phyloP scores from a whole-genome alignment of 2,888 invertebrate genomes.

The Cephalotes varians region DNA sequence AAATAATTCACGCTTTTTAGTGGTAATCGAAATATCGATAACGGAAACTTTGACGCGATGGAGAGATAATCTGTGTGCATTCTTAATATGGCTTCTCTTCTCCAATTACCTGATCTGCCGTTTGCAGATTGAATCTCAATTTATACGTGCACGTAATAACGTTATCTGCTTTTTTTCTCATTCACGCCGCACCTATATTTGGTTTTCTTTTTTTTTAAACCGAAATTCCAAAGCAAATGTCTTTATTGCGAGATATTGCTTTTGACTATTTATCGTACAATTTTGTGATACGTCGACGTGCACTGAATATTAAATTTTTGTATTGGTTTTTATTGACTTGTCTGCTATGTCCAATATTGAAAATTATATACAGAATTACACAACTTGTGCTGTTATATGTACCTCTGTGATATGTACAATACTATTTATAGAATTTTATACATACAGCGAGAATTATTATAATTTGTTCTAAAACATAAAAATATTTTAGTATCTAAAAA shows the following conservation, averaged over 20 bases:
- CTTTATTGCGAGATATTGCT: constrained; percentile 38
- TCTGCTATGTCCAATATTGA: constrained; percentile 12
- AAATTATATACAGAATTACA: constrained; percentile 43
- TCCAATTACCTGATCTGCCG: constrained; percentile 60
- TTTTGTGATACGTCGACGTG: constrained; percentile 17
- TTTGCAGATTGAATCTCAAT: constrained; percentile 62
- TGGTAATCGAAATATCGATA: constrained; percentile 4
- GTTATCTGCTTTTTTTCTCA: constrained; percentile 10
- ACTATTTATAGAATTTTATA: not conserved
- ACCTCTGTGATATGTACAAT: not conserved
- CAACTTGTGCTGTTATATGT: constrained; percentile 14
- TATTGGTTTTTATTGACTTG: constrained; percentile 41
- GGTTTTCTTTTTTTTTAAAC: constrained; percentile 27
- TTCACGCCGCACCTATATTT: not conserved
- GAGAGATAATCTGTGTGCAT: constrained; percentile 27
- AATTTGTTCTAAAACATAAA: constrained; percentile 2
- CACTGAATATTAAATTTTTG: constrained; percentile 28
- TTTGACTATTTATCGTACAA: constrained; percentile 42
- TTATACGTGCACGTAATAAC: not conserved
- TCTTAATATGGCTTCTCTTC: constrained; percentile 68
- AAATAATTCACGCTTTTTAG: not conserved
- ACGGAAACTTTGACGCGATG: not conserved
- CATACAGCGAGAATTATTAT: constrained; percentile 22
- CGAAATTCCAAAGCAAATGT: constrained; percentile 40
- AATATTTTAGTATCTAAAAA: not conserved